phyloP scores from a whole-genome alignment of 2,888 invertebrate species.

The Chironomus riparius region DNA sequence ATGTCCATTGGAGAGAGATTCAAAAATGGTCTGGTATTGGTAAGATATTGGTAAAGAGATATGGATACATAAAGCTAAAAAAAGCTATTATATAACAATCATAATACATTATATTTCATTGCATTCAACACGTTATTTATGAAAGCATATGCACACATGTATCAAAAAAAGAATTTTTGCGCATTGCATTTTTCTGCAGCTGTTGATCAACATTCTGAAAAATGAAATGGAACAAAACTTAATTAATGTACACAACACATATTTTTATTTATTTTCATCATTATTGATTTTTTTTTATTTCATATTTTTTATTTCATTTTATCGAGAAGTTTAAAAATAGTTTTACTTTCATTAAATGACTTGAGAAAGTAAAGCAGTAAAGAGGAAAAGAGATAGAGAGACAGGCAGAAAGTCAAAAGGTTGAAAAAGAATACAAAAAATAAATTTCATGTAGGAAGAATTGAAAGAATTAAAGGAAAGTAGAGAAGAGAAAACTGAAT shows the following conservation, averaged over 20 bases:
- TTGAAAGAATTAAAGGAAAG: constrained; percentile 10
- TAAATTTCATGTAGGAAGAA: not conserved
- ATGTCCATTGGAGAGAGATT: not conserved
- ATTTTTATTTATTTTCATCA: not conserved
- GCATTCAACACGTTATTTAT: constrained; percentile 4
- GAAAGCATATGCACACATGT: not conserved
- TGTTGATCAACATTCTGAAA: not conserved
- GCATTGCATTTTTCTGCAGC: not conserved
- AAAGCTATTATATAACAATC: not conserved
- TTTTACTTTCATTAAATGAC: not conserved
- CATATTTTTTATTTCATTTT: not conserved
- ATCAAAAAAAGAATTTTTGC: not conserved
- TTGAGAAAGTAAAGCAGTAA: not conserved
- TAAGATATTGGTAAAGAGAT: not conserved
- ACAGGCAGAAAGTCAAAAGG: not conserved
- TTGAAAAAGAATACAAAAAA: not conserved
- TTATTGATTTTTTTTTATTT: not conserved
- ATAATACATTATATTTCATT: not conserved
- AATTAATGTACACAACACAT: not conserved
- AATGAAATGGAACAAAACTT: not conserved
- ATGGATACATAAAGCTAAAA: not conserved
- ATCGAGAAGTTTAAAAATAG: not conserved
- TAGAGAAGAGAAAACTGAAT: constrained; percentile 1
- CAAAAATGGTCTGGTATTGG: not conserved
- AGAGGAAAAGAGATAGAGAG: not conserved